A percentile compares a stretch with the other conserved stretches of the same genome.
phyloP scores from a whole-genome alignment of 2,797 vertebrate genomes.

The Masticophis lateralis region DNA sequence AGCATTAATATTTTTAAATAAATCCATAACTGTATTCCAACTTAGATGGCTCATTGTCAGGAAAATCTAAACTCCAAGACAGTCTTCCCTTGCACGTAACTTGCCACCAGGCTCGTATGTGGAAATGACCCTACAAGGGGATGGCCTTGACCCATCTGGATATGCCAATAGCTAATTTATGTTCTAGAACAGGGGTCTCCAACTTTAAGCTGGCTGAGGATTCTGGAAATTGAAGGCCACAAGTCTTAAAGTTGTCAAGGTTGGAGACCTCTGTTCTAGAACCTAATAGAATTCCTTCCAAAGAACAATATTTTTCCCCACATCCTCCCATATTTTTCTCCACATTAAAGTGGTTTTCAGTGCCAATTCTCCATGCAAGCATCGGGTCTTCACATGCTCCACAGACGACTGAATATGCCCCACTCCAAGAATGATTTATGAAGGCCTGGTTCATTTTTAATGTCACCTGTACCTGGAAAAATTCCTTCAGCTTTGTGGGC shows the following conservation, averaged over 20 bases:
- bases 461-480: slow-evolving; percentile 1
- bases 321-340: slow-evolving; percentile 27
- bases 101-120: not conserved
- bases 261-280: not conserved
- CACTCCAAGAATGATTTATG: slow-evolving; percentile 51
- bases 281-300: slow-evolving; percentile 26
- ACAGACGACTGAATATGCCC: slow-evolving; percentile 41
- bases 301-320: slow-evolving; percentile 12
- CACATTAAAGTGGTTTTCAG: slow-evolving; percentile 3
- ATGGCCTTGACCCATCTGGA: slow-evolving; percentile 32
- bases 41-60: not conserved
- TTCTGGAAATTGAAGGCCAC: too few relatives aligned
- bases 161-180: slow-evolving; percentile 47
- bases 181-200: slow-evolving; percentile 6
- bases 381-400: slow-evolving; percentile 49
- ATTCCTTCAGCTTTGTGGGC: not conserved
- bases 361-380: slow-evolving; percentile 37
- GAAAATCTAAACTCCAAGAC: not conserved
- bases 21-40: not conserved
- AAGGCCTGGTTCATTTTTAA: not conserved
- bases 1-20: not conserved
- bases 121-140: slow-evolving; percentile 17
- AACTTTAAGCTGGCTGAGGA: too few relatives aligned
- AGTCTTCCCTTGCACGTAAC: not conserved
- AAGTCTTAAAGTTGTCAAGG: too few relatives aligned